Evolutionary conservation across 2,888 invertebrate species (phyloP).

Genomic region (Tachina fera): DNA sequence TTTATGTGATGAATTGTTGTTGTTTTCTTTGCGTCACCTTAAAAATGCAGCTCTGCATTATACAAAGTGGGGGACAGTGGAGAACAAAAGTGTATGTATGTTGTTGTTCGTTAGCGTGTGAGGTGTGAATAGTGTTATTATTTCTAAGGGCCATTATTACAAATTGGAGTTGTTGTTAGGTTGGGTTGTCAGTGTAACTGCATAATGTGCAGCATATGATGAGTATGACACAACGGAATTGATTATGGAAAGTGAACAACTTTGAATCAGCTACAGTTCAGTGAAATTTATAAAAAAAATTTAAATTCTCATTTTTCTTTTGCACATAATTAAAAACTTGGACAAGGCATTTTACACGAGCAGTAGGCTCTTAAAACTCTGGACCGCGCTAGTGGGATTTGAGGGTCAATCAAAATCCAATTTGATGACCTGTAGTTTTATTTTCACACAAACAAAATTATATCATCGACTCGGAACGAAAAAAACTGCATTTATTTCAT

Average conservation of each 20-base stretch:
- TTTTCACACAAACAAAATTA: neutral
- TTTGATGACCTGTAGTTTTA: neutral
- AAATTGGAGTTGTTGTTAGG: too few species aligned
- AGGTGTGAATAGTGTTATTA: neutral
- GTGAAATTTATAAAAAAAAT: too few species aligned
- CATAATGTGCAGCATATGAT: too few species aligned
- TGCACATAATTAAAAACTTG: neutral
- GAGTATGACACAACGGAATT: too few species aligned
- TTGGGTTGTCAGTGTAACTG: too few species aligned
- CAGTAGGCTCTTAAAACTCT: too few species aligned
- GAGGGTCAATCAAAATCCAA: neutral
- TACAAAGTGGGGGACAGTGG: neutral
- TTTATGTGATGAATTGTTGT: conserved; percentile 10
- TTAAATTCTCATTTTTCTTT: too few species aligned
- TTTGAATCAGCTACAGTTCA: too few species aligned
- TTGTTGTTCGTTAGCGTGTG: neutral
- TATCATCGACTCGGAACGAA: neutral
- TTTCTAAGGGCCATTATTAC: too few species aligned
- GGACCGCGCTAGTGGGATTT: neutral
- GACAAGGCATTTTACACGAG: neutral
- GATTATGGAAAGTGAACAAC: too few species aligned
- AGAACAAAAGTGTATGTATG: neutral
- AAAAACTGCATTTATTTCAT: conserved; percentile 3
- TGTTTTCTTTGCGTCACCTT: conserved; percentile 22
- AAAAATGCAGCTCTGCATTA: conserved; percentile 16